Conservation (phyloP, 2,113 vertebrate genomes). For the Chloropsis cyanopogon region DNA sequence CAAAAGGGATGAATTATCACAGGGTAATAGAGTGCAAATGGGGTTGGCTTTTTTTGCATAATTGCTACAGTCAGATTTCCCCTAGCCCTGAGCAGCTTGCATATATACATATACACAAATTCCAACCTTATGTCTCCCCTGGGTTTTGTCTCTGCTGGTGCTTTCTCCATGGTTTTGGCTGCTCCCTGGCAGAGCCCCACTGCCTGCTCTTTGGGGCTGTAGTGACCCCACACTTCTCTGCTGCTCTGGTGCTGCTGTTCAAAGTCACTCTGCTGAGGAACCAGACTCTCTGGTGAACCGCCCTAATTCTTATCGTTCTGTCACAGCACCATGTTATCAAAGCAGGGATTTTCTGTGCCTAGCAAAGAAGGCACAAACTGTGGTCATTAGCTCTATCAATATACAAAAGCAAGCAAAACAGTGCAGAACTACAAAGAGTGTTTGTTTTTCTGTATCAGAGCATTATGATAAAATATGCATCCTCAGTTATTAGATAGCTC, state of each 20-base stretch:
- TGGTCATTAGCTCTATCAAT: slow-evolving; percentile 27
- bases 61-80: neutral
- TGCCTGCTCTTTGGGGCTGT: neutral
- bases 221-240: neutral
- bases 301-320: neutral
- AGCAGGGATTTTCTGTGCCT: slow-evolving; percentile 49
- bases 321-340: slow-evolving; percentile 17
- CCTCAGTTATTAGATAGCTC: slow-evolving; percentile 55
- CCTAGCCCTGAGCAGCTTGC: neutral
- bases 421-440: neutral
- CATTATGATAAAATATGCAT: slow-evolving; percentile 51
- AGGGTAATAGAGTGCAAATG: neutral
- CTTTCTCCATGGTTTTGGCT: neutral
- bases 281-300: neutral
- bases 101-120: neutral
- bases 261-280: neutral
- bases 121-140: rapidly evolving
- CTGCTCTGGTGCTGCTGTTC: neutral
- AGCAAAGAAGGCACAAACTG: slow-evolving; percentile 16
- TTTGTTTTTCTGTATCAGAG: slow-evolving; percentile 2
- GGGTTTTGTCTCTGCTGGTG: neutral
- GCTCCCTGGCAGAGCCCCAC: rapidly evolving
- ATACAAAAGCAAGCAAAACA: neutral
- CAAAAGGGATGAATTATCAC: neutral
- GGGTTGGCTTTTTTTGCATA: neutral